Evolutionary conservation across 2,888 invertebrate species (phyloP), one percentile per base, ranked within the genome.

Genomic region (Aporophyla lueneburgensis): DNA sequence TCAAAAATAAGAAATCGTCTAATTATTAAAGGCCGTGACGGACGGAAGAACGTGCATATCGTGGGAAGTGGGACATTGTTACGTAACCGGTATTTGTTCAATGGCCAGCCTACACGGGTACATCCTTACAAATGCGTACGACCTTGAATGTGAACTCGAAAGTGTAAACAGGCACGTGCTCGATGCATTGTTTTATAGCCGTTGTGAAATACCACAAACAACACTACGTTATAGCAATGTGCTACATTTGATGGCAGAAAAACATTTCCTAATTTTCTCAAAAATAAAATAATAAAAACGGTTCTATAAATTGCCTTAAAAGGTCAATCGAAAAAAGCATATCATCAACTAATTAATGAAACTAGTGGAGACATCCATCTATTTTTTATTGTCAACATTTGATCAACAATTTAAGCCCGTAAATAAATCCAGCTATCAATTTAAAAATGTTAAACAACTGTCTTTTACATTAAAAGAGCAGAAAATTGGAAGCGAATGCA

Each of bases 111-210:
- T 94, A 96, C 95, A 94, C 94, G 91, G 94, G 94, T 93, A 96
- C 96, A 96, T 96, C 96, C 96, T 96, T 96, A 96, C 96, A 96
- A 96, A 96, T 96, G 95, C 96, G 96, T 95, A 95, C 95, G 96
- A 95, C 96, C 96, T 96, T 96, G 95, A 93, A 94, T 95, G 95
- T 95, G 95, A 96, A 96, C 96, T 96, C 95, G 94, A 94, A 95
- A 96, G 95, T 96, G 96, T 96, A 95, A 95, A 94, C 95, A 94
- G 93, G 94, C 96, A 96, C 95, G 96, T 95, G 96, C 92, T 93
- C 95, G 93, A 95, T 96, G 96, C 96, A 96, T 96, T 96, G 96
- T 96, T 96, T 96, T 95, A 96, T 95, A 94, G 92, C 92, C 90
- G 92, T 92, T 92, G 92, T 92, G 90, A 92, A 94, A 92, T 91